Conservation (phyloP, 1,140 invertebrate species). For the Euborellia annulipes region DNA sequence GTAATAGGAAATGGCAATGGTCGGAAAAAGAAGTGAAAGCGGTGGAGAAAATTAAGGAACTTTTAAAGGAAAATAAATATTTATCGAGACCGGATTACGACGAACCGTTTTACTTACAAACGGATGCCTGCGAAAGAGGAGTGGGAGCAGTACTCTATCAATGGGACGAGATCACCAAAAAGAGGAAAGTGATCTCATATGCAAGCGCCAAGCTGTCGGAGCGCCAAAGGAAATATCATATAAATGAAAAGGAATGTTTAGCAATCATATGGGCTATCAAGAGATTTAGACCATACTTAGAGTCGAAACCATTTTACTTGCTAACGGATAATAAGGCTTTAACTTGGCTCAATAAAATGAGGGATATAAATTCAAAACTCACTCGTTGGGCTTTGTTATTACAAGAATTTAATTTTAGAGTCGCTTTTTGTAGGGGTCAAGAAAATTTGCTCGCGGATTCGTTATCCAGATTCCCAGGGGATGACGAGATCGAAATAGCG, state of each 20-base stretch:
- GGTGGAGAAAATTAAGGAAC: conserved; percentile 10
- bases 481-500: too few relatives aligned
- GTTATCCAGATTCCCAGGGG: too few relatives aligned
- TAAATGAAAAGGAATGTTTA: conserved; percentile 25
- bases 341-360: conserved; percentile 29
- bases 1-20: conserved; percentile 15
- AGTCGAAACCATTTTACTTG: conserved; percentile 31
- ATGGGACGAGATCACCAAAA: too few relatives aligned
- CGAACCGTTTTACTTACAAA: conserved; percentile 20
- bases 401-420: conserved; percentile 29
- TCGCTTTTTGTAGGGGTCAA: too few relatives aligned
- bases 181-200: too few relatives aligned
- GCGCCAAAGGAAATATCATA: conserved; percentile 19
- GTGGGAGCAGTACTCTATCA: conserved; percentile 17
- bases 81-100: conserved; percentile 19
- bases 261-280: conserved; percentile 27
- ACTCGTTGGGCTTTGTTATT: conserved; percentile 33
- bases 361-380: conserved; percentile 29
- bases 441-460: too few relatives aligned
- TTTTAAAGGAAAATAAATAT: conserved; percentile 11
- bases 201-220: conserved; percentile 16
- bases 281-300: conserved; percentile 31
- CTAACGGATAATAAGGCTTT: conserved; percentile 34
- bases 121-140: conserved; percentile 17
- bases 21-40: conserved; percentile 3